Conservation (phyloP, 1,140 invertebrate species). For the Drosophila repleta region DNA sequence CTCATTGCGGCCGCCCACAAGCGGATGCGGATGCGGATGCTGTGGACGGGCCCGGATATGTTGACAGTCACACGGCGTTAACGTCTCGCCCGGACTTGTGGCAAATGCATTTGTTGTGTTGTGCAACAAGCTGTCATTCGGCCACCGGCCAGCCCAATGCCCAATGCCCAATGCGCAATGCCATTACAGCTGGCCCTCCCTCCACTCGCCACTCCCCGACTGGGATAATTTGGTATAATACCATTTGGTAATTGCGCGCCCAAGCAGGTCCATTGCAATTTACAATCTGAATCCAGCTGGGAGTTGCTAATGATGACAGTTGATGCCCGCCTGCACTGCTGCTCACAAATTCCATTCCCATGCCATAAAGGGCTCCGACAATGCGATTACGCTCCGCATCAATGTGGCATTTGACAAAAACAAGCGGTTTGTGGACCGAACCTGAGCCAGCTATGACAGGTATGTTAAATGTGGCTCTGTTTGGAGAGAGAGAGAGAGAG, state of each 20-base stretch:
- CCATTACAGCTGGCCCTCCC: constrained; percentile 1
- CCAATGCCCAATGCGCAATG: too few relatives aligned
- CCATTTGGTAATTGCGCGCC: constrained; percentile 24
- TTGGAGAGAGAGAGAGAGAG: too few relatives aligned
- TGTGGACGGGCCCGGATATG: constrained; percentile 29
- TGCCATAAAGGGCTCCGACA: too few relatives aligned
- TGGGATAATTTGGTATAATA: constrained; percentile 29
- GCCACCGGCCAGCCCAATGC: background rate
- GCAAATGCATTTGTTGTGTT: constrained; percentile 48
- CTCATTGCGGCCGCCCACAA: constrained; percentile 11
- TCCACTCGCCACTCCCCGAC: background rate
- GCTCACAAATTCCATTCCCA: background rate
- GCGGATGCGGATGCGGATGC: constrained; percentile 15
- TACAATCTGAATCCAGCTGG: constrained; percentile 29
- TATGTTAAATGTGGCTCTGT: too few relatives aligned
- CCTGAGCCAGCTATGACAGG: too few relatives aligned
- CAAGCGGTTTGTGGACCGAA: too few relatives aligned
- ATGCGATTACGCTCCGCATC: too few relatives aligned
- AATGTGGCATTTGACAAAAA: too few relatives aligned
- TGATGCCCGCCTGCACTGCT: background rate
- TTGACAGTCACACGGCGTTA: constrained; percentile 32
- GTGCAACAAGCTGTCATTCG: constrained; percentile 49
- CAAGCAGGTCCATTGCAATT: constrained; percentile 23
- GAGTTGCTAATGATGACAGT: constrained; percentile 13
- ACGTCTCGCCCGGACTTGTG: constrained; percentile 25